These are phyloP conservation scores for Bubo blakistoni DNA, from an alignment of 2,113 vertebrate species.

Conservation along the genomic window DNA sequence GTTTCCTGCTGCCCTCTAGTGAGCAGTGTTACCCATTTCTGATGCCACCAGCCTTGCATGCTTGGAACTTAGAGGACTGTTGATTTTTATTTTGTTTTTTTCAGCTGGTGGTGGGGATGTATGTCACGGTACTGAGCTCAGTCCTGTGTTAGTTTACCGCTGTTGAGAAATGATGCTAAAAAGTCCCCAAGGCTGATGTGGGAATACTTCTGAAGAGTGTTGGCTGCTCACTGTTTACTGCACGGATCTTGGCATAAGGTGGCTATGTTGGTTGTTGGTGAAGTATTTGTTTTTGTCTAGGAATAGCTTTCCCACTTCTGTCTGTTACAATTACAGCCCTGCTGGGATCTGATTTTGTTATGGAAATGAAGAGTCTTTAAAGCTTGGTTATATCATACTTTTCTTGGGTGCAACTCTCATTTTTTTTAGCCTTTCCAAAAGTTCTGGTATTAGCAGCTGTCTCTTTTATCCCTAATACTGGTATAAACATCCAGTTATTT, in stretches of 20 bases:
- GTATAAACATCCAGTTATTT: background rate
- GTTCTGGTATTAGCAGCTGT: background rate
- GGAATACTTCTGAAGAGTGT: background rate
- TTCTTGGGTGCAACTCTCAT: background rate
- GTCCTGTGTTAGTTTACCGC: background rate
- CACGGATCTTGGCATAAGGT: background rate
- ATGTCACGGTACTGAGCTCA: background rate
- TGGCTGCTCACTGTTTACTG: background rate
- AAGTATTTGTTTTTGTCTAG: background rate
- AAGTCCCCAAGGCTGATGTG: background rate
- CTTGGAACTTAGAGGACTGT: background rate
- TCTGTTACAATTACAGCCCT: background rate
- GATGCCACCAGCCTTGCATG: background rate
- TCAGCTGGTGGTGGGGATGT: background rate
- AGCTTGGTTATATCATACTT: background rate
- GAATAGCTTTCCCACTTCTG: background rate
- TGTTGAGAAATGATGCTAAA: background rate
- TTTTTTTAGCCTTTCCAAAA: background rate
- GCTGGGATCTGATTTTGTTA: background rate
- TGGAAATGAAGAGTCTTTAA: background rate
- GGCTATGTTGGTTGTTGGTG: background rate
- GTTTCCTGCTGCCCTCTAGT: constrained; percentile 67
- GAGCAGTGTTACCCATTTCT: background rate
- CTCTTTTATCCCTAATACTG: background rate
- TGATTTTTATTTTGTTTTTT: background rate